These are phyloP conservation scores for Bombus superbus DNA, from an alignment of 1,140 invertebrate species.

Conservation along the genomic window DNA sequence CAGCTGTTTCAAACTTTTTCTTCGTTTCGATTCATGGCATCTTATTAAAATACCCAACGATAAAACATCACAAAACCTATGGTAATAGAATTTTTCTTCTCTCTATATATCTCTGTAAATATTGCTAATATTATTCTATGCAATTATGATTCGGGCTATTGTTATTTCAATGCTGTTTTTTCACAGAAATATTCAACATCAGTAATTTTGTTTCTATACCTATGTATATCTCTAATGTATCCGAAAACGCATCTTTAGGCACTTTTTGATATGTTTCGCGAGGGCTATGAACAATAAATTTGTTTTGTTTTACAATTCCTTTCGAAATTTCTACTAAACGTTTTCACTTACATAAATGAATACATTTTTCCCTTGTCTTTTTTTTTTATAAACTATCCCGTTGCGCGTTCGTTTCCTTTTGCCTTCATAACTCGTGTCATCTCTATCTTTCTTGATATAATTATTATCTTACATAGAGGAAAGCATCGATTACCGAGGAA, in stretches of 20 bases:
- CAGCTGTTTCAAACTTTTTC: not conserved
- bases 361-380: not conserved
- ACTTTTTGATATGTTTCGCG: conserved; percentile 61
- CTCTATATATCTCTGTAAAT: not conserved
- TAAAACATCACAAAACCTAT: not conserved
- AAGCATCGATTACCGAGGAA: conserved; percentile 73
- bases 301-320: not conserved
- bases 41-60: not conserved
- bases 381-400: not conserved
- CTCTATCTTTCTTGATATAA: conserved; percentile 14
- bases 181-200: conserved; percentile 8
- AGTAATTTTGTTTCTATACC: conserved; percentile 15
- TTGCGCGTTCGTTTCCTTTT: not conserved
- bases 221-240: not conserved
- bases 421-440: not conserved
- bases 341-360: not conserved
- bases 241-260: conserved; percentile 43
- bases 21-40: not conserved
- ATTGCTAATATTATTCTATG: not conserved
- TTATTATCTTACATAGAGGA: conserved; percentile 63
- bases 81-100: not conserved
- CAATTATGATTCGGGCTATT: not conserved
- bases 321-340: not conserved
- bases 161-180: not conserved
- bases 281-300: not conserved